Base-by-base conservation (phyloP, 2,797 vertebrate species). In the Carduelis carduelis region DNA sequence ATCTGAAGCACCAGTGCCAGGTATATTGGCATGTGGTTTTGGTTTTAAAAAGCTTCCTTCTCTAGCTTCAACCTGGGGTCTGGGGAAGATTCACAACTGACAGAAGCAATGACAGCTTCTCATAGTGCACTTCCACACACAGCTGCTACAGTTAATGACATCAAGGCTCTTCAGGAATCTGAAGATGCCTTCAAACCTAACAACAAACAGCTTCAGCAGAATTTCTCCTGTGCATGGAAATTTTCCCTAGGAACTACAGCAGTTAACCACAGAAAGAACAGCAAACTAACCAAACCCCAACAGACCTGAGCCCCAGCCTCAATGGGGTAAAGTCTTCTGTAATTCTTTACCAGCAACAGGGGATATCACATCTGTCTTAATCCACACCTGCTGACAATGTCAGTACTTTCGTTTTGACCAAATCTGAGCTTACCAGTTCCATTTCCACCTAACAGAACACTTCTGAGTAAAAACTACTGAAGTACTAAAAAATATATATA, bases 231-330 rank as follows among this genome's bases (percentile, higher is more conserved):
- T 34, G 24, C 71, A 56, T 55, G 21, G 35, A 85, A 70, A 64
- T 34, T 17, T 52, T 85, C 26, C 32, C 26, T 32, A 65, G 35
- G 57, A 91, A 44, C 19, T 27, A 57, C 26, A 52, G 14, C 53
- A 83, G 26, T 37, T 41, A 69, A 44, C 21, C 21, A 41, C 19
- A 91, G 28, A 55, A 80, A 59, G 26, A 75, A 95, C 46, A 44
- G 39, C 60, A 88, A 79, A 83, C 41, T 79, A 90, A 70, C 27
- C 37, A 93, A 87, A 81, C 20, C 34, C 61, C 53, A 89, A 66
- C 7, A 82, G 34, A 76, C n/a, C 59, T 44, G 35, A 87, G 52
- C 16, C 34, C 20, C 20, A 61, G 20, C 19, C 61, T 56, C 63
- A 63, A 9, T 6, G 17, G 21, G 7, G 55, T 78, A 47, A 66